Evolutionary conservation across 2,113 vertebrate species (phyloP).

Genomic region (Ptilonorhynchus violaceus): DNA sequence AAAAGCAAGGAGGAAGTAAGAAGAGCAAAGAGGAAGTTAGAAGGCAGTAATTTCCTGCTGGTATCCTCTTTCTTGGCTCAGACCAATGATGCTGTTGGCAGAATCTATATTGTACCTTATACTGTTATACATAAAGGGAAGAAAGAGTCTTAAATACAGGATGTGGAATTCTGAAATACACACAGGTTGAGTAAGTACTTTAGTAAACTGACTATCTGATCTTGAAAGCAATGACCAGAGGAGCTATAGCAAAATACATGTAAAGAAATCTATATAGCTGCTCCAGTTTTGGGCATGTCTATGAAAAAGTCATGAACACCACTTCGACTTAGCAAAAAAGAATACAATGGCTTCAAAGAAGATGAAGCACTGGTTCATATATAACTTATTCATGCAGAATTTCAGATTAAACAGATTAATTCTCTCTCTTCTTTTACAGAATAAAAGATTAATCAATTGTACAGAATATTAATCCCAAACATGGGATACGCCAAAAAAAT

Average conservation of each 20-base stretch:
- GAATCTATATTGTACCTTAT: not conserved
- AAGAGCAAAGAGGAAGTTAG: not conserved
- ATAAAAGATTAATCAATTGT: not conserved
- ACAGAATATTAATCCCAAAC: not conserved
- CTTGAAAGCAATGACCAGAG: not conserved
- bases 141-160: not conserved
- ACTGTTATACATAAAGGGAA: not conserved
- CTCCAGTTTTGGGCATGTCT: not conserved
- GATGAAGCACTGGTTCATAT: not conserved
- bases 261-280: not conserved
- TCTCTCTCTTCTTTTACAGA: not conserved
- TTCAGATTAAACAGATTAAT: not conserved
- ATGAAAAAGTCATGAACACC: not conserved
- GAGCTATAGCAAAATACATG: not conserved
- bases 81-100: not conserved
- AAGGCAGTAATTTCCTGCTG: not conserved
- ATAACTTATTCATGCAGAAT: not conserved
- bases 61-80: not conserved
- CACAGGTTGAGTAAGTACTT: not conserved
- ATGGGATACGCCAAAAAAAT: not conserved
- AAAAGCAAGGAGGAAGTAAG: not conserved
- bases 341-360: not conserved
- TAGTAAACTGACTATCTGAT: not conserved
- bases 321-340: not conserved
- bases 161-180: not conserved